Evolutionary conservation across 2,113 vertebrate species (phyloP).

Genomic region (Propithecus coquereli): DNA sequence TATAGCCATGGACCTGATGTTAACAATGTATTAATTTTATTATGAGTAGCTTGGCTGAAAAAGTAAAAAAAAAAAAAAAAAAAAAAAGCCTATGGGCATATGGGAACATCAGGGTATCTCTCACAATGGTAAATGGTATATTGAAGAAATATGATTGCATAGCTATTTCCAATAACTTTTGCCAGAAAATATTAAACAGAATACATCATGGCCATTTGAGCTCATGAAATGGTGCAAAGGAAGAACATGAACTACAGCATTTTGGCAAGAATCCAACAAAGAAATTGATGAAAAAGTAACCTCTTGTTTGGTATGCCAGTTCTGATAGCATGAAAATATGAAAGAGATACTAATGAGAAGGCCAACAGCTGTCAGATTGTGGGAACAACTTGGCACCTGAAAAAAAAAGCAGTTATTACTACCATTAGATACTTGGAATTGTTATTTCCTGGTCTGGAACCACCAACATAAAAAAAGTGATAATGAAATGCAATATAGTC

Average conservation of each 20-base stretch:
- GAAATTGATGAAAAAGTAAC: conserved; percentile 33
- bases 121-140: conserved; percentile 21
- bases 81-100: conserved; percentile 32
- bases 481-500: not conserved
- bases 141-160: conserved; percentile 42
- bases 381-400: not conserved
- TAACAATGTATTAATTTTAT: conserved; percentile 64
- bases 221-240: not conserved
- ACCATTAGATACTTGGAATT: conserved; percentile 29
- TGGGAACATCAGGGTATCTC: conserved; percentile 32
- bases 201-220: conserved; percentile 41
- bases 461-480: not conserved
- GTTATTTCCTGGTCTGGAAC: conserved; percentile 24
- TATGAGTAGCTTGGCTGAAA: conserved; percentile 50
- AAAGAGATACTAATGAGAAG: conserved; percentile 51
- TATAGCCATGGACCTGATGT: not conserved
- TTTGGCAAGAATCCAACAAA: conserved; percentile 44
- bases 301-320: conserved; percentile 23
- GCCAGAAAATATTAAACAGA: conserved; percentile 54
- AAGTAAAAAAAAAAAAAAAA: conserved; percentile 28
- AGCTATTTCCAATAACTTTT: conserved; percentile 44
- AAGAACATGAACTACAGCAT: not conserved
- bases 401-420: not conserved
- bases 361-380: conserved; percentile 35
- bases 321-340: conserved; percentile 39